A percentile compares a stretch with the other conserved stretches of the same genome.
Evolutionary conservation across 2,113 vertebrate species (phyloP).

Genomic region (Neolamprologus ventralis): DNA sequence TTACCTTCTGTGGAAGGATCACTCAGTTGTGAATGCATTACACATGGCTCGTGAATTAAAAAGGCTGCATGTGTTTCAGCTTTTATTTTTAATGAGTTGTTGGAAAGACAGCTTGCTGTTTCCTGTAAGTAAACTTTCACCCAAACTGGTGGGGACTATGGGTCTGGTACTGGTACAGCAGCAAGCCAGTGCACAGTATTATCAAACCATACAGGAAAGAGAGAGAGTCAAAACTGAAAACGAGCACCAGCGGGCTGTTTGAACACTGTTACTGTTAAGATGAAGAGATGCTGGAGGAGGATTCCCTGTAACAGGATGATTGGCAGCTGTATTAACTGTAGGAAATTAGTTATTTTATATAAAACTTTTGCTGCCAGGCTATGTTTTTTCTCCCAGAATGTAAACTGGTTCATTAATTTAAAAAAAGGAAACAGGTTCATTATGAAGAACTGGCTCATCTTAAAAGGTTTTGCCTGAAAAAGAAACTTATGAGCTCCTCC

Average conservation of each 20-base stretch:
- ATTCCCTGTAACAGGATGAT: neutral
- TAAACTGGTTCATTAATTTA: neutral
- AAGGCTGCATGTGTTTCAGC: neutral
- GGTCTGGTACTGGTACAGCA: neutral
- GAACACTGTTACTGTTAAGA: neutral
- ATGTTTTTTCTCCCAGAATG: neutral
- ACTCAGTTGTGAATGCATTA: neutral
- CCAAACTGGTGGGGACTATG: neutral
- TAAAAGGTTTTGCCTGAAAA: neutral
- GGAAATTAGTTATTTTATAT: neutral
- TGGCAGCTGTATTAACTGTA: neutral
- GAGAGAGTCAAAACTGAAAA: neutral
- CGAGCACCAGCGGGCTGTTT: accelerated
- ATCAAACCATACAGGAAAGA: accelerated
- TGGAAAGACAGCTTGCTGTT: neutral
- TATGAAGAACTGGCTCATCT: neutral
- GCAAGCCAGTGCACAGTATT: neutral
- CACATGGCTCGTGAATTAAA: neutral
- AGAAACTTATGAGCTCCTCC: neutral
- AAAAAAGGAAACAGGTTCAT: neutral
- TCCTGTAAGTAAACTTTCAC: neutral
- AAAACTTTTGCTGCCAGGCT: neutral
- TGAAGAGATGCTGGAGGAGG: neutral
- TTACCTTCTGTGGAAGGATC: neutral
- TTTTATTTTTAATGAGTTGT: neutral